Evolutionary conservation across 2,113 vertebrate genomes (phyloP).

Genomic region (Vulpes ferrilata): DNA sequence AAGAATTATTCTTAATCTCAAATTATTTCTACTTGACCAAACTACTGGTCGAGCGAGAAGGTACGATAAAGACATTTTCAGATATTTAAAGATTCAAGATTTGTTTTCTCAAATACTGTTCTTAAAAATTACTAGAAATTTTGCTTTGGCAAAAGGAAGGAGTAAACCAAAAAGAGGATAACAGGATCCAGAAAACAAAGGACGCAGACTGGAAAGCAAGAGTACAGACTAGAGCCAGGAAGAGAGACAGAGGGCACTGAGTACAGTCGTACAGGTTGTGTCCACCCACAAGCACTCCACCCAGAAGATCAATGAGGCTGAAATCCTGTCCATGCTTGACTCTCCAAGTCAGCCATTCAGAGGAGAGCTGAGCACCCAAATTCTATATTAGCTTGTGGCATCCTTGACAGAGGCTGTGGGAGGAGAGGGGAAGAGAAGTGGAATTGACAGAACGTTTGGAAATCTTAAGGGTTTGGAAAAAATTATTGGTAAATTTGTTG

Average conservation of each 20-base stretch:
- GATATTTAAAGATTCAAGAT: background rate
- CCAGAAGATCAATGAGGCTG: background rate
- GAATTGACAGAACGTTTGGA: background rate
- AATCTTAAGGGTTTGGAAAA: background rate
- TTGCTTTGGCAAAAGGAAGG: background rate
- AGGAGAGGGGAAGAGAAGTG: background rate
- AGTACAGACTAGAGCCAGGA: background rate
- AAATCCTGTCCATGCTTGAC: background rate
- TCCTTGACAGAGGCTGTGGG: background rate
- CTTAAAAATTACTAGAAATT: background rate
- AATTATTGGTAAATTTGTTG: background rate
- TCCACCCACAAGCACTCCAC: background rate
- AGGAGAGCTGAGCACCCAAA: background rate
- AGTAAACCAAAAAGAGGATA: background rate
- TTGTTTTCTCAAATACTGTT: background rate
- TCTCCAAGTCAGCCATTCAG: background rate
- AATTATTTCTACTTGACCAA: slow-evolving; percentile 2
- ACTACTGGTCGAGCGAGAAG: background rate
- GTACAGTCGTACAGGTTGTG: too few species aligned
- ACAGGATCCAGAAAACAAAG: background rate
- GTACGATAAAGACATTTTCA: background rate
- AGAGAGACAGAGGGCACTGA: background rate
- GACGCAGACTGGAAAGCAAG: background rate
- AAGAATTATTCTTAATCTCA: background rate
- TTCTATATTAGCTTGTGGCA: background rate